Evolutionary conservation across 2,797 vertebrate genomes (phyloP), one percentile per base, ranked within the genome.

Genomic region (Clarias laeviceps): DNA sequence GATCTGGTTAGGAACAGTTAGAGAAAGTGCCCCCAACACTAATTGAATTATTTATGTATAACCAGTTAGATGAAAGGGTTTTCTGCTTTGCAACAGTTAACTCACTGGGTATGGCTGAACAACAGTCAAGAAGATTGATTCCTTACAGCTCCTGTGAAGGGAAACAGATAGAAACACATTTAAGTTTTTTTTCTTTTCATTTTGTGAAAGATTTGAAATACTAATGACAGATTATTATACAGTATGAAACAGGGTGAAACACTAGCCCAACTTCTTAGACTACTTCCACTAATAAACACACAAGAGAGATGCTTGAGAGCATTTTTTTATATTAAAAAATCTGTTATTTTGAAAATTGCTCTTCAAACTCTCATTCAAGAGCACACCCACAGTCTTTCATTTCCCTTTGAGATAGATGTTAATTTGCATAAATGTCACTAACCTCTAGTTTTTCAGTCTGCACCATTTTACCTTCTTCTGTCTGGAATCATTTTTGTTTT

Each of bases 41-140:
- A 64, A 17, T n/a, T 15, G 0, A 64, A 45, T 61, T 0, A 59
- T 34, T 14, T 61, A 22, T 78, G 11, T 37, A 61, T 78, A 57
- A 40, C 14, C 32, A 79, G 32, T 61, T 57, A 74, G 0, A 50
- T 40, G 7, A 4, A 15, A 40, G 32, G 2, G 37, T 50, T 45
- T 79, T 80, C 22, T 61, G 1, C 11, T 62, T 61, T 40, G 22
- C 22, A 62, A 27, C n/a, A 50, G 27, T 24, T 81, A n/a, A 97
- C 98, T 97, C 93, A 99, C 97, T 80, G 97, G 97, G 92, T 98
- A 99, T 87, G 98, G 98, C 91, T 99, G 98, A 91, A 99, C 95
- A 89, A 99, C 98, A 56, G 97, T 99, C 93, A 99, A 94, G 88
- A 98, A 91, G 88, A 99, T 99, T 82, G 97, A 98, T 95, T 99